Evolutionary conservation across 2,888 invertebrate species (phyloP).

Genomic region (Arctia plantaginis): DNA sequence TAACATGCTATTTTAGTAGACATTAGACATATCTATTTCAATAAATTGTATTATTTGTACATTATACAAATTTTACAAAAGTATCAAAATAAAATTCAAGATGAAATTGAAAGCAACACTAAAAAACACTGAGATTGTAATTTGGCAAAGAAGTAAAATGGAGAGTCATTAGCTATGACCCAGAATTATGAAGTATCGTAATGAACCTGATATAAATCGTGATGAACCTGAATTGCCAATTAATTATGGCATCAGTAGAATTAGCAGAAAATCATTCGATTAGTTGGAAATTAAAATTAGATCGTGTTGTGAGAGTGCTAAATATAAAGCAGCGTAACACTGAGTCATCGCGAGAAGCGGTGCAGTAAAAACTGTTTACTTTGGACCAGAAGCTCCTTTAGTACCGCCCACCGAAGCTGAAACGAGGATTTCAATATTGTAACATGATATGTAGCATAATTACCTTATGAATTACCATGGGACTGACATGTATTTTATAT

Average conservation of each 20-base stretch:
- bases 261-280: slow-evolving; percentile 69
- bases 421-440: slow-evolving; percentile 63
- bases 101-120: slow-evolving; percentile 6
- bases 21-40: background rate
- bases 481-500: too few species aligned
- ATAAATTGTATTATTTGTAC: background rate
- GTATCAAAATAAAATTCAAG: background rate
- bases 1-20: background rate
- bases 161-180: slow-evolving; percentile 29
- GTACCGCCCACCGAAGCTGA: slow-evolving; percentile 86
- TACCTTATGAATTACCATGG: background rate
- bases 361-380: slow-evolving; percentile 83
- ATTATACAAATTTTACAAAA: background rate
- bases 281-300: slow-evolving; percentile 76
- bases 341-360: slow-evolving; percentile 74
- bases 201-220: slow-evolving; percentile 45
- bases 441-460: slow-evolving; percentile 26
- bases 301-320: slow-evolving; percentile 68
- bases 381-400: slow-evolving; percentile 77
- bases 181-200: slow-evolving; percentile 31
- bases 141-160: background rate
- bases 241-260: slow-evolving; percentile 50
- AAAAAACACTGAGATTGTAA: background rate
- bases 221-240: slow-evolving; percentile 48
- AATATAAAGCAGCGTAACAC: slow-evolving; percentile 76